A percentile compares a stretch with the other conserved stretches of the same genome.
phyloP scores from a whole-genome alignment of 2,113 vertebrate genomes.

The Hippoglossus stenolepis region DNA sequence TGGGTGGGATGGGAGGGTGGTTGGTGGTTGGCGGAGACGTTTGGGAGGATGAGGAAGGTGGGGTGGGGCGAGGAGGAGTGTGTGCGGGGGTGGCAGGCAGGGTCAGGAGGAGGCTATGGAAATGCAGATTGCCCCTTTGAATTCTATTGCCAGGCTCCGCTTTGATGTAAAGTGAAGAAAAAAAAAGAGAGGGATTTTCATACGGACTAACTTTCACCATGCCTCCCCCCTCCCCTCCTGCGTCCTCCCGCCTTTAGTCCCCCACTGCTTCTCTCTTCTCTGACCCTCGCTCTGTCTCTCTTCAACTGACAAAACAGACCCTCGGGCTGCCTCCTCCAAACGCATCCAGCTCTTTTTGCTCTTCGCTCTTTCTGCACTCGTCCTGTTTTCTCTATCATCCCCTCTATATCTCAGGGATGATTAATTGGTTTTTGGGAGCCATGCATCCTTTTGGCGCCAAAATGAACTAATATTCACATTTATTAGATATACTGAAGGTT shows the following conservation, averaged over 20 bases:
- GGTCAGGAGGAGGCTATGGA: slow-evolving; percentile 78
- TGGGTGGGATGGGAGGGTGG: slow-evolving; percentile 45
- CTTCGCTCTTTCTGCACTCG: slow-evolving; percentile 4
- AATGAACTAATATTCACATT: not conserved
- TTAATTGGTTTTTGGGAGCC: slow-evolving; percentile 6
- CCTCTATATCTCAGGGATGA: not conserved
- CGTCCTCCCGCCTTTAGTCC: slow-evolving; percentile 41
- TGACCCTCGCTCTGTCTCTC: slow-evolving; percentile 38
- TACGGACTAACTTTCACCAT: slow-evolving; percentile 76
- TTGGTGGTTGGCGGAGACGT: slow-evolving; percentile 48
- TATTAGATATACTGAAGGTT: not conserved
- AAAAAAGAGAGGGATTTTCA: slow-evolving; percentile 63
- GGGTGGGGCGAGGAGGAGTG: slow-evolving; percentile 28
- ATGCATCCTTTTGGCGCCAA: not conserved
- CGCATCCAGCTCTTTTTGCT: slow-evolving; percentile 18
- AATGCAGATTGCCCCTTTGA: slow-evolving; percentile 81
- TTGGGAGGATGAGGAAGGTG: slow-evolving; percentile 54
- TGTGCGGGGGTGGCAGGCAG: slow-evolving; percentile 30
- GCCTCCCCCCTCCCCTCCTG: slow-evolving; percentile 30
- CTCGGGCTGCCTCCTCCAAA: slow-evolving; percentile 46
- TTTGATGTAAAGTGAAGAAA: slow-evolving; percentile 76
- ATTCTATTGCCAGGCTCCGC: slow-evolving; percentile 75
- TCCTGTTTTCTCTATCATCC: slow-evolving; percentile 7
- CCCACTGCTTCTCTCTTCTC: slow-evolving; percentile 42
- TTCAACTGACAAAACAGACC: slow-evolving; percentile 71